Conservation (phyloP, 2,113 vertebrate species). For the Engraulis encrasicolus region DNA sequence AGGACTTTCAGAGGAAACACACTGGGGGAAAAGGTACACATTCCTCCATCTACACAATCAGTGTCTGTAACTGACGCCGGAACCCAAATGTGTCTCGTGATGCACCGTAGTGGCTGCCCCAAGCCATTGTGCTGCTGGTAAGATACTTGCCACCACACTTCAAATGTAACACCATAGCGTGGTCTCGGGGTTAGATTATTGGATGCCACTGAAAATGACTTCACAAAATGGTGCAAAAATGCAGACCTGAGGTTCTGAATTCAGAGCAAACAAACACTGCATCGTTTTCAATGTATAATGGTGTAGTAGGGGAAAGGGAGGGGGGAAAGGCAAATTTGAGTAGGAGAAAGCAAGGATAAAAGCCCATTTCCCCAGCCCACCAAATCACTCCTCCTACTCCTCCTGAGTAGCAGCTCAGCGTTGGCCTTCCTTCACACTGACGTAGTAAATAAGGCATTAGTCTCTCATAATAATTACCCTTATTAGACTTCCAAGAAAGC, state of each 20-base stretch:
- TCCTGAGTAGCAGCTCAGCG: background rate
- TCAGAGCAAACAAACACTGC: background rate
- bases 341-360: background rate
- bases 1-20: too few species aligned
- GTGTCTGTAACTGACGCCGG: too few species aligned
- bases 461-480: conserved; percentile 53
- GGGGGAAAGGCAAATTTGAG: background rate
- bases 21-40: too few species aligned
- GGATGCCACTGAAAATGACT: background rate
- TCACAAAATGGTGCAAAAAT: background rate
- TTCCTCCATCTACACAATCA: too few species aligned
- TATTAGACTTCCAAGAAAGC: conserved; percentile 40
- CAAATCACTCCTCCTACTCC: background rate
- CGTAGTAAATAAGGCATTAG: conserved; percentile 50
- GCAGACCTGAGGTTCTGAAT: background rate
- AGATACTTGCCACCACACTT: background rate
- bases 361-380: background rate
- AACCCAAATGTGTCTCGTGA: background rate
- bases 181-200: background rate
- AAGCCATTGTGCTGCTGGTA: background rate
- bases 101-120: background rate
- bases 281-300: background rate
- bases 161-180: background rate
- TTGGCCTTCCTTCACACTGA: background rate
- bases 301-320: background rate